A percentile compares a stretch with the other conserved stretches of the same genome.
These are phyloP conservation scores for Hyalella azteca DNA, from an alignment of 2,888 invertebrate species.

Conservation along the genomic window DNA sequence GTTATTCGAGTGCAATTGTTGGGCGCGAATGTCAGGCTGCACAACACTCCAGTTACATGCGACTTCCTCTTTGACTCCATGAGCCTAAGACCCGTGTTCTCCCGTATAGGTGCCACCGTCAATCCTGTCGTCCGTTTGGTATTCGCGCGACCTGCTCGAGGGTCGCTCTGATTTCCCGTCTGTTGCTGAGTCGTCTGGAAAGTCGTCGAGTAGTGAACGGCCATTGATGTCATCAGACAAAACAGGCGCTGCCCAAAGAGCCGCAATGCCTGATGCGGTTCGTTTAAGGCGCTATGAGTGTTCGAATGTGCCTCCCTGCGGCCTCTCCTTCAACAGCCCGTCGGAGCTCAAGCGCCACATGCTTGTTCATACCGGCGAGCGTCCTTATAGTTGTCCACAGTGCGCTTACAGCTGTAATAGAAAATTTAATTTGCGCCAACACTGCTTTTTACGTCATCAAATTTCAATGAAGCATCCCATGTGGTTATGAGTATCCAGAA, in stretches of 20 bases:
- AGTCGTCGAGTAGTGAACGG: background rate
- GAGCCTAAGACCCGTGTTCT: constrained; percentile 16
- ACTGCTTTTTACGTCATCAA: background rate
- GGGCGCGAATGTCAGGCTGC: too few relatives aligned
- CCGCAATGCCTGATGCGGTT: background rate
- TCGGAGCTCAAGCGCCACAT: constrained; percentile 19
- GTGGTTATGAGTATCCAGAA: background rate
- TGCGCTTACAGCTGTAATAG: constrained; percentile 43
- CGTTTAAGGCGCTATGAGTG: background rate
- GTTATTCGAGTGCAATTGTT: too few relatives aligned
- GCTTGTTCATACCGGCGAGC: constrained; percentile 47
- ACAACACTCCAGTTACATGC: background rate
- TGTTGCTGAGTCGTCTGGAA: too few relatives aligned
- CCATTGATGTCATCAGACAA: too few relatives aligned
- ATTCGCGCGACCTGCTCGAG: background rate
- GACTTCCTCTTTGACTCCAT: background rate
- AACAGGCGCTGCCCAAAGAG: too few relatives aligned
- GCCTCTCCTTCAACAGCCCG: background rate
- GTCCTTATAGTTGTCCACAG: constrained; percentile 46
- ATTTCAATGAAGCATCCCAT: background rate
- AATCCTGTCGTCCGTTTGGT: background rate
- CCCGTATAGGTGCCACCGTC: constrained; percentile 22
- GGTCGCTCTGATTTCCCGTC: too few relatives aligned
- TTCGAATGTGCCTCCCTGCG: background rate
- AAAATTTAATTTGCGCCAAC: constrained; percentile 8